phyloP scores from a whole-genome alignment of 1,140 invertebrate species.

The Gryon sp. region DNA sequence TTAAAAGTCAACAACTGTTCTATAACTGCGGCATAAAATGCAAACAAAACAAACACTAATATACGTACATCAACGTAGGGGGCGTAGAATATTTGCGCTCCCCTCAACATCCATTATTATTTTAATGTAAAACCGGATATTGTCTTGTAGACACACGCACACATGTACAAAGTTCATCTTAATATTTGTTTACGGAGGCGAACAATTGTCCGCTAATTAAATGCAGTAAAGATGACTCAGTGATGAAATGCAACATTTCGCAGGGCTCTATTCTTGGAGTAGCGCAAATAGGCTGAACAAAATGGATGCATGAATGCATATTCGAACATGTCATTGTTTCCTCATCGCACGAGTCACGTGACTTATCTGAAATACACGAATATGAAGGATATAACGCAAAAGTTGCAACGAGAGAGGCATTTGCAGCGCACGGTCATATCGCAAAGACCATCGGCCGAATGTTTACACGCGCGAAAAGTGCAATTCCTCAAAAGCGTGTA shows the following conservation, averaged over 20 bases:
- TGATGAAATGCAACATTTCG: too few relatives aligned
- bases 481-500: slow-evolving; percentile 27
- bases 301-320: too few relatives aligned
- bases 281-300: too few relatives aligned
- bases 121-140: slow-evolving; percentile 8
- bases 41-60: too few relatives aligned
- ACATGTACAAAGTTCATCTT: background rate
- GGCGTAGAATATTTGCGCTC: too few relatives aligned
- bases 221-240: slow-evolving; percentile 25
- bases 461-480: slow-evolving; percentile 31
- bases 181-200: background rate
- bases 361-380: slow-evolving; percentile 33
- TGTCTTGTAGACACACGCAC: background rate
- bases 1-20: background rate
- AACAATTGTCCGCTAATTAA: slow-evolving; percentile 20
- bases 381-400: too few relatives aligned
- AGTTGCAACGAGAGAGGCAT: too few relatives aligned
- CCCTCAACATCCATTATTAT: slow-evolving; percentile 7
- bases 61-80: too few relatives aligned
- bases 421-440: slow-evolving; percentile 9
- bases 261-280: too few relatives aligned
- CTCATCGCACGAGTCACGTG: slow-evolving; percentile 26
- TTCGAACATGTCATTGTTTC: slow-evolving; percentile 18
- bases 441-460: slow-evolving; percentile 16
- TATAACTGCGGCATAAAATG: slow-evolving; percentile 4